Base-by-base conservation (phyloP, 2,888 invertebrate genomes). In the Tetranychus piercei region DNA sequence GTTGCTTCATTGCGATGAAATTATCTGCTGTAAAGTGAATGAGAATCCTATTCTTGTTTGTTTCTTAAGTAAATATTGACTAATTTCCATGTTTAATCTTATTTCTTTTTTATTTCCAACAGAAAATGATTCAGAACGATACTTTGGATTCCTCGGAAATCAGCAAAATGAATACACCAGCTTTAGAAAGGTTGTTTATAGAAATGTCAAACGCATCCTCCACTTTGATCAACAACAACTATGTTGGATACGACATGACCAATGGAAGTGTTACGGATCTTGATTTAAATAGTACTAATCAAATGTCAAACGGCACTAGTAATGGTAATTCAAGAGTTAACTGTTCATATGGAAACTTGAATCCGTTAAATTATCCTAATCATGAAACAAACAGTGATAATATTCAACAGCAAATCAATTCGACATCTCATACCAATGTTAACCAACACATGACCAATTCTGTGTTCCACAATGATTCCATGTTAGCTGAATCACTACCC, bases 201-300 rank as follows among this genome's bases (percentile, higher is more conserved):
- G 69, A 69, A 69, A 69, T 69, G 69, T 69, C 69, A 18, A 69
- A 69, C 20, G 69, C 34, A 23, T 69, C 69, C 9, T 15, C 55
- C 2, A 45, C 45, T 15, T 15, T 45, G 45, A 45, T 45, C 9
- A 45, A 45, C 9, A 45, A n/a, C n/a, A n/a, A 45, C 15, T 45
- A 45, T 45, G 45, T 45, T 45, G 55, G 55, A 9, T 55, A 15
- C 15, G 55, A 55, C 11, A 55, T 55, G 55, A 1, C 55, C 55
- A 55, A 55, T 55, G 55, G 55, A 15, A 6, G 15, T 55, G 9
- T 55, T 15, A 55, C 55, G 9, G 7, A 7, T 55, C 55, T 55
- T 15, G 55, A 55, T 55, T 15, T 55, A 15, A 55, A 55, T 55
- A 15, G 15, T 6, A 55, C 9, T 6, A 15, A 15, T 55, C 9